phyloP scores from a whole-genome alignment of 2,113 vertebrate species.

The Dromiciops gliroides region DNA sequence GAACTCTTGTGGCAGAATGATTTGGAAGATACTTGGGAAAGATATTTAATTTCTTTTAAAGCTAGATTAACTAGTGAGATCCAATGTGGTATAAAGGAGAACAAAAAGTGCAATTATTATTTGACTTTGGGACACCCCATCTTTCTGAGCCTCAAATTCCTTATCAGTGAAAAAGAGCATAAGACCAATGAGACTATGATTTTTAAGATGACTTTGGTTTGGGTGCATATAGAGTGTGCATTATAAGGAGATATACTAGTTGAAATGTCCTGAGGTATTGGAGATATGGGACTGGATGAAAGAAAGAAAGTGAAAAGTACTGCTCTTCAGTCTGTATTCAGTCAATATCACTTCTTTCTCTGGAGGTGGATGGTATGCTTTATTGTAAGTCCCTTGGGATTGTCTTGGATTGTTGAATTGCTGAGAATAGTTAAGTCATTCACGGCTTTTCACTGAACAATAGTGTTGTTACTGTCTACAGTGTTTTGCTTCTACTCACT shows the following conservation, averaged over 20 bases:
- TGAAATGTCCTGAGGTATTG: neutral
- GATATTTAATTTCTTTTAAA: neutral
- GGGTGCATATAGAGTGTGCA: neutral
- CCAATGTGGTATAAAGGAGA: neutral
- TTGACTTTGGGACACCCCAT: neutral
- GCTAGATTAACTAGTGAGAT: neutral
- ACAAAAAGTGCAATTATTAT: neutral
- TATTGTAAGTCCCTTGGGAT: too few relatives aligned
- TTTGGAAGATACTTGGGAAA: neutral
- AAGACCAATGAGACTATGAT: neutral
- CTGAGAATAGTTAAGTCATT: too few relatives aligned
- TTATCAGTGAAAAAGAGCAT: neutral
- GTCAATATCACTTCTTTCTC: too few relatives aligned
- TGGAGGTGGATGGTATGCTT: too few relatives aligned
- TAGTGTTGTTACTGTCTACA: too few relatives aligned
- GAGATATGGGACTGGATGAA: neutral
- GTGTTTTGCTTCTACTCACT: too few relatives aligned
- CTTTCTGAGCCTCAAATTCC: neutral
- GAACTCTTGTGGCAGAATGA: neutral
- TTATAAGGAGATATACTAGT: neutral
- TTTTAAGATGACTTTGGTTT: neutral
- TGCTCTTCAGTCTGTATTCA: too few relatives aligned
- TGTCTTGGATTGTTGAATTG: too few relatives aligned
- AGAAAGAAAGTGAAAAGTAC: too few relatives aligned
- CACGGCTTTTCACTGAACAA: too few relatives aligned